Base-by-base conservation (phyloP, 2,797 vertebrate genomes). In the Hylomyscus alleni region DNA sequence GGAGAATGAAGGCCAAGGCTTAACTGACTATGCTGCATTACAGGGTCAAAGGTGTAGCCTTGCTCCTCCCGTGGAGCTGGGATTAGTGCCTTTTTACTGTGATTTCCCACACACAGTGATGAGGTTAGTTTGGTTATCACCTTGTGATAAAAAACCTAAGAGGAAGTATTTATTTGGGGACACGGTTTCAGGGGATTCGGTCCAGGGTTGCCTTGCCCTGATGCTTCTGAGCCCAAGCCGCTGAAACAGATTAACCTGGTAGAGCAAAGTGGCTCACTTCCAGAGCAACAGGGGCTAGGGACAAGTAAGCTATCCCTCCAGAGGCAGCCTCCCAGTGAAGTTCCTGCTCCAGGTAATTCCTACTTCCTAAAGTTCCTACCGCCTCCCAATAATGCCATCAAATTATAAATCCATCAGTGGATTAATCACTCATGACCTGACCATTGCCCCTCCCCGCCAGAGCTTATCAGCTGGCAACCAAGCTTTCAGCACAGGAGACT, bases 1-100 rank as follows among this genome's bases (percentile, higher is more conserved):
- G 22, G 22, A 52, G 14, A 52, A 15, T 6, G 73, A 73, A 86
- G 37, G 73, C 20, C 54, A 20, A 19, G 6, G 24, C 44, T 54
- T 56, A 8, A 26, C 22, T 14, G 17, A 8, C 3, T 31, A 0
- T 0, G 6, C 40, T 11, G 20, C 3, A 6, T 47, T 60, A 34
- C 14, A 12, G 34, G 8, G 17, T 9, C n/a, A 6, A 44, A 37
- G 77, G n/a, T 3, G 1, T 8, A 24, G 5, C 65, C 3, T 17
- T 4, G 5, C 12, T 19, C 67, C 69, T 87, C n/a, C 15, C 7
- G 1, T 6, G 19, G 60, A 52, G 58, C 3, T n/a, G 20, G 50
- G 8, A 1, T 75, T 13, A 19, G 19, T 44, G 31, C 20, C 72
- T 24, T 40, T 22, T 50, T 22, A 47, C 31, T 37, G 22, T 52